Conservation (phyloP, 2,797 vertebrate genomes). For the Aldrovandia affinis region DNA sequence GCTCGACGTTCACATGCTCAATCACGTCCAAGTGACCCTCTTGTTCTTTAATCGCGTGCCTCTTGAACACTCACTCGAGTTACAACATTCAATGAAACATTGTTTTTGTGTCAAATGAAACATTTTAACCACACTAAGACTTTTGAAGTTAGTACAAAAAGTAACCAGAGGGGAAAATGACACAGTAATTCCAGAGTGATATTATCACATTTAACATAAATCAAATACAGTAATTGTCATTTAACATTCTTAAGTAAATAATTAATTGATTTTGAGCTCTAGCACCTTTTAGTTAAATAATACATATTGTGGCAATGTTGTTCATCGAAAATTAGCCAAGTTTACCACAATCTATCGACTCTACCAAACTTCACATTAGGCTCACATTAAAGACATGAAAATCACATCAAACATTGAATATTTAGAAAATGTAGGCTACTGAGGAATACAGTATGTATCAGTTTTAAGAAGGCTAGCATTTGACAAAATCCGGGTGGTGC, state of each 20-base stretch:
- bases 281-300: neutral
- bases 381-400: neutral
- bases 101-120: no score
- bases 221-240: neutral
- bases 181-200: neutral
- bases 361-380: neutral
- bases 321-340: neutral
- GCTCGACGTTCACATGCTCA: neutral
- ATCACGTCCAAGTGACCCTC: neutral
- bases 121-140: neutral
- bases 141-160: neutral
- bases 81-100: neutral
- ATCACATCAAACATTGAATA: neutral
- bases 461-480: neutral
- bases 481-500: no score
- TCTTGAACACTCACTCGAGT: neutral
- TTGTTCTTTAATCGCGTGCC: neutral
- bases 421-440: neutral
- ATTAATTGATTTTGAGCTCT: neutral
- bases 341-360: neutral
- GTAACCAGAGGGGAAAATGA: neutral
- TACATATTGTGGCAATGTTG: neutral
- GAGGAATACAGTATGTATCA: neutral
- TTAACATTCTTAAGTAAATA: neutral
- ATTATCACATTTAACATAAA: neutral